Conservation (phyloP, 2,797 vertebrate species). For the Peromyscus eremicus region DNA sequence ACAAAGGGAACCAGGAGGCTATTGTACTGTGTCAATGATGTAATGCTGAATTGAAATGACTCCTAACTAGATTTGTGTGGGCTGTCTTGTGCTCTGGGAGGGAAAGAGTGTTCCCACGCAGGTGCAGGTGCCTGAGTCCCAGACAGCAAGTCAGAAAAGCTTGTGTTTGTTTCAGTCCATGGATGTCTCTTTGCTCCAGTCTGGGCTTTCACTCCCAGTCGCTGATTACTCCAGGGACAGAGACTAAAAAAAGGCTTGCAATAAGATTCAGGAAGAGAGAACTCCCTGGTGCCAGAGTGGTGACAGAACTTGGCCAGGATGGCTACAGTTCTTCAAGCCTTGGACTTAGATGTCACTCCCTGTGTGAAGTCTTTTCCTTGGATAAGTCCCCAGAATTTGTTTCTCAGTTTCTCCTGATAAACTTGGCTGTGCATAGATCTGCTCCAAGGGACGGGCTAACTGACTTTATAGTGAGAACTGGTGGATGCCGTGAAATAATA, state of each 20-base stretch:
- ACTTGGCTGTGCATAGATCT: neutral
- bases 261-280: constrained; percentile 44
- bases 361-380: constrained; percentile 4
- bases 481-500: neutral
- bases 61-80: constrained; percentile 54
- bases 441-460: neutral
- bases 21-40: constrained; percentile 65
- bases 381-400: constrained; percentile 31
- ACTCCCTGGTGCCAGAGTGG: neutral
- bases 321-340: neutral
- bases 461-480: neutral
- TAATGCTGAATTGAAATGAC: constrained; percentile 69
- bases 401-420: constrained; percentile 53
- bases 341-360: constrained; percentile 5
- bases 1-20: constrained; percentile 58
- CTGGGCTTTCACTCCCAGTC: constrained; percentile 22
- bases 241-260: constrained; percentile 48
- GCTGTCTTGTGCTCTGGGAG: constrained; percentile 51
- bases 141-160: constrained; percentile 68
- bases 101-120: constrained; percentile 65
- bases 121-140: constrained; percentile 36
- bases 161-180: constrained; percentile 39
- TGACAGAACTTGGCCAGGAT: neutral
- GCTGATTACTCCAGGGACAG: constrained; percentile 55
- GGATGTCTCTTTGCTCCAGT: constrained; percentile 33